phyloP scores from a whole-genome alignment of 2,888 invertebrate species.

The Clitarchus hookeri region DNA sequence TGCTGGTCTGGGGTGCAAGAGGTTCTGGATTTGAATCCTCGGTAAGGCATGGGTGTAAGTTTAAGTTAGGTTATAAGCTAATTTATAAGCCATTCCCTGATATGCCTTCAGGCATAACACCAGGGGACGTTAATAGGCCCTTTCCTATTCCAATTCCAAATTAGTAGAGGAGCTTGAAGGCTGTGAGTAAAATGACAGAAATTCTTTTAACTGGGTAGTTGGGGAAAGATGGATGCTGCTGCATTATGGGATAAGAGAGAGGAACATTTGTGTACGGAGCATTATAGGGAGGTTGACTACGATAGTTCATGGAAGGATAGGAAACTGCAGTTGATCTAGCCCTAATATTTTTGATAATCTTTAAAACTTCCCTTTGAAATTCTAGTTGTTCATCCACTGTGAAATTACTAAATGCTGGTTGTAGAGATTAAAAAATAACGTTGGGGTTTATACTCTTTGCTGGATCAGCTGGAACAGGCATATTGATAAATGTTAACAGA shows the following conservation, averaged over 20 bases:
- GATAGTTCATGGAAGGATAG: neutral
- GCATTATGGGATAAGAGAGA: conserved; percentile 1
- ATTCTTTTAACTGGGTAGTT: neutral
- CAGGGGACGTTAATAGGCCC: no score
- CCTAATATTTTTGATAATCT: neutral
- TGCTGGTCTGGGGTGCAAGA: no score
- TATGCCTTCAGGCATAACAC: no score
- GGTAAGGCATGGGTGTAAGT: no score
- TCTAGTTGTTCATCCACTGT: neutral
- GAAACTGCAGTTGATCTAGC: neutral
- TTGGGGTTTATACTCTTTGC: neutral
- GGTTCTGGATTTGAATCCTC: no score
- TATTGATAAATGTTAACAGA: conserved; percentile 5
- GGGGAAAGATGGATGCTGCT: neutral
- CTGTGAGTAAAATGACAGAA: neutral
- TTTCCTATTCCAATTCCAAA: no score
- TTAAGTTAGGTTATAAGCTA: no score
- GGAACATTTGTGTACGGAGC: neutral
- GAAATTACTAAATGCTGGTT: neutral
- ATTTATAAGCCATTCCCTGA: no score
- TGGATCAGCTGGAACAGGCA: neutral
- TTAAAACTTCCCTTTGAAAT: no score
- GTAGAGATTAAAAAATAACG: neutral
- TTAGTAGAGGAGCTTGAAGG: neutral
- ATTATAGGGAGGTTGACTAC: neutral